Base-by-base conservation (phyloP, 2,797 vertebrate genomes). In the Lateolabrax maculatus region DNA sequence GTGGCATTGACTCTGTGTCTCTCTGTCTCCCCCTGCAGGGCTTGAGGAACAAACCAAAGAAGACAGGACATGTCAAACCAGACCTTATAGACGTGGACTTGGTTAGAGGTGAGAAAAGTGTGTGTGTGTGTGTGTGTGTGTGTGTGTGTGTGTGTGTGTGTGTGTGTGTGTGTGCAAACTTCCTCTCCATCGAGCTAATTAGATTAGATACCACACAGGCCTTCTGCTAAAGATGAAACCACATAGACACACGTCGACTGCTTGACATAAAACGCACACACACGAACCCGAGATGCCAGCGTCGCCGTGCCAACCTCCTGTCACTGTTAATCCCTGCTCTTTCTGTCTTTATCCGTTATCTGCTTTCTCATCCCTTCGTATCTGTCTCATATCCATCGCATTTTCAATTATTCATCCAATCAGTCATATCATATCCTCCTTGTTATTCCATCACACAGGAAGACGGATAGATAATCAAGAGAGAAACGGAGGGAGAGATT, bases 41-140 rank as follows among this genome's bases (percentile, higher is more conserved):
- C 88, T 96, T 99, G 94, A 97, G 97, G 93, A 99, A 99, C 96
- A 99, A 99, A 95, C 98, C 98, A 88, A 99, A 99, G 96, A 99
- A 99, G 96, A 99, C 98, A 0, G 98, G 98, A 58, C 97, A 99
- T 41, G 97, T 99, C 87, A 99, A 99, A 93, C 97, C 97, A 87
- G 98, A 99, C 90, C 97, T 99, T 61, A 99, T 99, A 73, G 98
- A 99, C 44, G 98, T 99, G 93, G 98, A 99, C 94, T 95, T 99
- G 93, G 98, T 99, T 79, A 96, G 98, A 97, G 98, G 98, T 99
- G 75, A 90, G 96, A 18, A 49, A 12, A n/a, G 19, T 1, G 36
- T 67, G n/a, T 53, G 15, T 41, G 16, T 41, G 25, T n/a, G 52
- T 39, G 27, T 52, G 44, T 44, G 16, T 19, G 36, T 39, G 23